Evolutionary conservation across 2,888 invertebrate species (phyloP).

Genomic region (Yponomeuta sedellus): DNA sequence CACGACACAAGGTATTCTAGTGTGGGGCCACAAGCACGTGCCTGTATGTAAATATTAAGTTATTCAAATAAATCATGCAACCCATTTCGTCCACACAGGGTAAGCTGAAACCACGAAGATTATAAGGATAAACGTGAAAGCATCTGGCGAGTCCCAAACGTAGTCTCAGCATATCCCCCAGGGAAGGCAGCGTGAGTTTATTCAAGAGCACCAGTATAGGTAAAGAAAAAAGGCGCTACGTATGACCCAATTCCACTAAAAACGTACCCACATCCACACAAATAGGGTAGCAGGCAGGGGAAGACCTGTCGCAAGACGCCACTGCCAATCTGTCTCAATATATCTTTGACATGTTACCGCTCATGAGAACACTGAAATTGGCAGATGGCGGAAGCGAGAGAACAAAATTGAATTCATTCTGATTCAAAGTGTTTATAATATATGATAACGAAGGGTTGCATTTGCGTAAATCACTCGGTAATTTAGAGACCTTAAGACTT

Average conservation of each 20-base stretch:
- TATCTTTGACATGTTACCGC: conserved; percentile 38
- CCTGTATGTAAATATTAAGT: no score
- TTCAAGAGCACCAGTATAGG: neutral
- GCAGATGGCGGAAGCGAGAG: conserved; percentile 17
- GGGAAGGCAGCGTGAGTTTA: neutral
- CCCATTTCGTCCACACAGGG: no score
- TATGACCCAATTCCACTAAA: neutral
- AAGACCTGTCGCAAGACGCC: neutral
- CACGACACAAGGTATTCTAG: no score
- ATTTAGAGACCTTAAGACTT: no score
- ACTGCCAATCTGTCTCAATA: conserved; percentile 48
- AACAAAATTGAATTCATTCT: neutral
- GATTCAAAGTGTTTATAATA: neutral
- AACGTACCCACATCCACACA: neutral
- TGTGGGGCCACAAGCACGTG: no score
- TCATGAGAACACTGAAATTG: conserved; percentile 36
- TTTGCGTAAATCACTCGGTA: neutral
- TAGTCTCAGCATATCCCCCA: neutral
- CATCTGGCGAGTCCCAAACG: neutral
- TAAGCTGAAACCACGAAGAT: no score
- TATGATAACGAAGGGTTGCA: neutral
- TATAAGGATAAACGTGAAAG: neutral
- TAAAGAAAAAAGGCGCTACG: neutral
- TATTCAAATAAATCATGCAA: no score
- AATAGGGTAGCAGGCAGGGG: neutral